Base-by-base conservation (phyloP, 2,888 invertebrate genomes). In the Dolichopus griseipennis region DNA sequence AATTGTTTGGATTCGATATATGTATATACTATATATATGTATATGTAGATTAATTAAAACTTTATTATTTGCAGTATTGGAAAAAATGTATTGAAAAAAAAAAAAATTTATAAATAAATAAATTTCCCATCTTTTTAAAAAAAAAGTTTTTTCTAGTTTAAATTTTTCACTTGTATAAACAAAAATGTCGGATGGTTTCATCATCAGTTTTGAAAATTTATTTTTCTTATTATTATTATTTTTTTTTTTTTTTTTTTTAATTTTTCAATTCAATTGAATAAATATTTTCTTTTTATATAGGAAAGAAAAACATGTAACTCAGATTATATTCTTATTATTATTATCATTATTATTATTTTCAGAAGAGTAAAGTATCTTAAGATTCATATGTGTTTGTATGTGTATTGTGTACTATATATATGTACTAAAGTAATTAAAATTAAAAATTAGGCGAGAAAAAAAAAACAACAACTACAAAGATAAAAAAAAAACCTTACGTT, bases 111-210 rank as follows among this genome's bases (percentile, higher is more conserved):
- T 52, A 52, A 52, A 52, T 52, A 52, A 52, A 52, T 52, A 52
- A 52, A 52, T 52, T 52, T 52, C 18, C 15, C 18, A 52, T 52
- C 52, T 52, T 52, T 52, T 52, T 9, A 18, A 52, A 52, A 52
- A 12, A 52, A 52, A 7, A 18, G 18, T 27, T 27, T 27, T 27
- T 27, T 27, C 5, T 27, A 15, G 18, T 52, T 52, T 1, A 52
- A 52, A 52, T 52, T 52, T 52, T 52, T 52, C 52, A 52, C 18
- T 52, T 52, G 52, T 52, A 52, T 52, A 52, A 52, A 52, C 52
- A 52, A 52, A 52, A 52, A 52, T 52, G 52, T 52, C 52, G 52
- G 52, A 52, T 52, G 52, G 52, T 52, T 52, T 52, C 52, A 52
- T 52, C 52, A 52, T 52, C 52, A 52, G 15, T 52, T 6, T 3